Base-by-base conservation (phyloP, 2,797 vertebrate genomes). In the Momotus momota region DNA sequence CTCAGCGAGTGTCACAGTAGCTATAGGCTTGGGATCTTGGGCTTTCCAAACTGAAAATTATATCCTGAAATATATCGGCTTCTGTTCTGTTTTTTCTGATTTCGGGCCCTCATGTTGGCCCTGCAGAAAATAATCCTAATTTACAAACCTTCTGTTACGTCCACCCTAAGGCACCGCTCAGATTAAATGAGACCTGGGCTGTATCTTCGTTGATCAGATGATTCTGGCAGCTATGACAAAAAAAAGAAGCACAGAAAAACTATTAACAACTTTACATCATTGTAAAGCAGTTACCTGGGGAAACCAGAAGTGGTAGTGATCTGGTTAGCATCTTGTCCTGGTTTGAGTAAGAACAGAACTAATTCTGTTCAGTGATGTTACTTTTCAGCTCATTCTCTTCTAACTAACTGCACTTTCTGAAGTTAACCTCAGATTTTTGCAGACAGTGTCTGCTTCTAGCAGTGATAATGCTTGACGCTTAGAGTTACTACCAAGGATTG, bases 71-170 rank as follows among this genome's bases (percentile, higher is more conserved):
- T 26, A 29, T 23, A 58, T 67, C 86, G 67, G 78, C 38, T 65
- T 31, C n/a, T 49, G 10, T 41, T 82, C 86, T 77, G n/a, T 31
- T 72, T 86, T 89, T 93, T 45, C 65, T 71, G 62, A 29, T 21
- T 48, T 79, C 12, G 14, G 12, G 12, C 9, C n/a, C 17, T 55
- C 0, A 0, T 4, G 12, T 60, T 25, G n/a, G 60, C 13, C 10
- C 52, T 71, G 35, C 23, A 88, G 60, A 69, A 88, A 90, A 66
- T 38, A n/a, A 4, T 14, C 9, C 17, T 77, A 3, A 15, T 48
- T 84, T 80, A 40, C 22, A 86, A 92, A 46, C 6, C 4, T 46
- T 26, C 52, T 46, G 4, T 40, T 80, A 35, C 0, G 1, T 27
- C 35, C 12, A 19, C 40, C 43, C 4, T 12, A 14, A 45, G n/a